Evolutionary conservation across 2,888 invertebrate genomes (phyloP).

Genomic region (Mimas tiliae): DNA sequence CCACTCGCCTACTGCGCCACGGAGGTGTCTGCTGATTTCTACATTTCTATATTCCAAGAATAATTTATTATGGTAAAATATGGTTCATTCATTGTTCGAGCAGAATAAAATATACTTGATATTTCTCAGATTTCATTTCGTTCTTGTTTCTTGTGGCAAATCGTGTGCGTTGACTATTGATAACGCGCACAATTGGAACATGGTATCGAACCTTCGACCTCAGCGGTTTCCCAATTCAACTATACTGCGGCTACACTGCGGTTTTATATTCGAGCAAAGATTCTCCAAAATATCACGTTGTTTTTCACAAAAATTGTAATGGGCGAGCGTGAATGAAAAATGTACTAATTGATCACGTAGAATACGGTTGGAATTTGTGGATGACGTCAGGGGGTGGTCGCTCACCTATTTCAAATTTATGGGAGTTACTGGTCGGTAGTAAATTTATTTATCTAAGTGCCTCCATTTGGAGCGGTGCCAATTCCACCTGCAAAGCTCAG

Average conservation of each 20-base stretch:
- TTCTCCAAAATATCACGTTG: not conserved
- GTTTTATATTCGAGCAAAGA: too few species aligned
- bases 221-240: too few species aligned
- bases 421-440: constrained; percentile 10
- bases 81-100: constrained; percentile 1
- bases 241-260: too few species aligned
- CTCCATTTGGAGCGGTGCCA: constrained; percentile 18
- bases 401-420: constrained; percentile 23
- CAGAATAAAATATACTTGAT: constrained; percentile 1
- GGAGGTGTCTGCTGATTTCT: too few species aligned
- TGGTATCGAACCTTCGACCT: too few species aligned
- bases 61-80: constrained; percentile 10
- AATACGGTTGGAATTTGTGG: constrained; percentile 22
- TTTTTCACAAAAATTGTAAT: not conserved
- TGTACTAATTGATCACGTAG: constrained; percentile 21
- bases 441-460: constrained; percentile 25
- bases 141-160: not conserved
- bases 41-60: not conserved
- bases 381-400: constrained; percentile 21
- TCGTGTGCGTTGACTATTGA: too few species aligned
- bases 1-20: too few species aligned
- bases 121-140: constrained; percentile 11
- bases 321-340: constrained; percentile 7
- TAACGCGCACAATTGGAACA: too few species aligned
- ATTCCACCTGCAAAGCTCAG: constrained; percentile 8